Percentiles rank a stretch among this genome's conserved stretches.
These are phyloP conservation scores for Hippotragus niger DNA, from an alignment of 2,113 vertebrate genomes.

Conservation along the genomic window DNA sequence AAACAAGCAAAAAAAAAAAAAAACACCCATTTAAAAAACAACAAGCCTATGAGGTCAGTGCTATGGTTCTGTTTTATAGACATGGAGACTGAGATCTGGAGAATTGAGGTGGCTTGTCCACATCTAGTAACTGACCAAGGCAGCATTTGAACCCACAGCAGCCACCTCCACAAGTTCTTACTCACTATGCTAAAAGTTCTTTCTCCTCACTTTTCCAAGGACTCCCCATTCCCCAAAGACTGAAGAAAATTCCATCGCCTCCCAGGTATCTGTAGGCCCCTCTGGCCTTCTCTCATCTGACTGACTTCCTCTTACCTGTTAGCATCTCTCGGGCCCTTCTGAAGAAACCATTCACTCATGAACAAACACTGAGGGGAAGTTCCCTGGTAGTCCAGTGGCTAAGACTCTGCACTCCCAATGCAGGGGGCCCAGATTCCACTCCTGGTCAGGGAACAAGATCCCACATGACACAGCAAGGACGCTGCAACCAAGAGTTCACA, in stretches of 20 bases:
- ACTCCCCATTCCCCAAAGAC: background rate
- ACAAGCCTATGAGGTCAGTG: background rate
- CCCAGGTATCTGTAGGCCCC: background rate
- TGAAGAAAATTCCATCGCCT: background rate
- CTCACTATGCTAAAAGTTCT: background rate
- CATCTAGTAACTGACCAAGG: background rate
- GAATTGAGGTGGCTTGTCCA: background rate
- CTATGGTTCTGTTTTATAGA: background rate
- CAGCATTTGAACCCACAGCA: background rate
- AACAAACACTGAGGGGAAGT: background rate
- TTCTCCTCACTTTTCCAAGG: background rate
- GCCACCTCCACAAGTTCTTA: background rate
- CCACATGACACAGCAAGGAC: background rate
- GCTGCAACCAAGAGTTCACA: background rate
- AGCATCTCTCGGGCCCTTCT: background rate
- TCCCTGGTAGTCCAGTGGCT: background rate
- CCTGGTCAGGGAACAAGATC: background rate
- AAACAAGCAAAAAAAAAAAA: background rate
- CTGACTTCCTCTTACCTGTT: background rate
- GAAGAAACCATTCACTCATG: background rate
- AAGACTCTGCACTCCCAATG: background rate
- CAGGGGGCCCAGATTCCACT: background rate
- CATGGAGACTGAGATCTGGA: background rate
- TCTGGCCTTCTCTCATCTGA: background rate
- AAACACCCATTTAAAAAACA: background rate